Conservation (phyloP, 1,140 invertebrate genomes). For the Musca domestica region DNA sequence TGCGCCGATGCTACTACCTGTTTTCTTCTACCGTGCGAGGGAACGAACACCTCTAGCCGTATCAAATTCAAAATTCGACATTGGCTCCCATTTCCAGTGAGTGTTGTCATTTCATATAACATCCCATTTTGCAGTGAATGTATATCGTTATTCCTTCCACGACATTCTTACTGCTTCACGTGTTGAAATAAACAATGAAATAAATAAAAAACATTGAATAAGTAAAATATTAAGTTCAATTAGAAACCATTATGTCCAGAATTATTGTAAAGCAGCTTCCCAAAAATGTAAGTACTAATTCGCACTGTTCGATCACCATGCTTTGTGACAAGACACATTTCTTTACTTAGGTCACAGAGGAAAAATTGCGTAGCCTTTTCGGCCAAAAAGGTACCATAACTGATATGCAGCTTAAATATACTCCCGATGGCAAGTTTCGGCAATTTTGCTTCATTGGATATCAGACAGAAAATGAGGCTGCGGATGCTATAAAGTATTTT, state of each 20-base stretch:
- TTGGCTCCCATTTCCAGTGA: too few relatives aligned
- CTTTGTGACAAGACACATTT: too few relatives aligned
- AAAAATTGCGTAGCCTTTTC: constrained; percentile 75
- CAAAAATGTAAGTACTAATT: constrained; percentile 25
- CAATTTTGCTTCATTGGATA: constrained; percentile 92
- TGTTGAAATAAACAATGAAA: constrained; percentile 26
- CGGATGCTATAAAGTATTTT: constrained; percentile 72
- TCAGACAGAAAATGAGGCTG: constrained; percentile 74
- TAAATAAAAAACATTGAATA: too few relatives aligned
- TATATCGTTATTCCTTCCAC: too few relatives aligned
- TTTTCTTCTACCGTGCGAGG: too few relatives aligned
- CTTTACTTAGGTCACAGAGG: constrained; percentile 67
- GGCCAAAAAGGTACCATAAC: constrained; percentile 79
- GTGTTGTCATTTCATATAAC: too few relatives aligned
- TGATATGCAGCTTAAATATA: constrained; percentile 89
- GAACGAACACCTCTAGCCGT: too few relatives aligned
- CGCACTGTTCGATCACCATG: too few relatives aligned
- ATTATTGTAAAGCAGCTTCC: constrained; percentile 26
- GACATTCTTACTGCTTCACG: constrained; percentile 25
- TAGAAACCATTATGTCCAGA: constrained; percentile 22
- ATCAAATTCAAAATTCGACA: too few relatives aligned
- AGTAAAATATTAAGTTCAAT: neutral
- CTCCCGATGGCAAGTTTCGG: constrained; percentile 84
- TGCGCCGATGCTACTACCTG: too few relatives aligned
- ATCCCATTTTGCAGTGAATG: too few relatives aligned